Conservation (phyloP, 2,888 invertebrate species). For the Cyclophora albipunctata region DNA sequence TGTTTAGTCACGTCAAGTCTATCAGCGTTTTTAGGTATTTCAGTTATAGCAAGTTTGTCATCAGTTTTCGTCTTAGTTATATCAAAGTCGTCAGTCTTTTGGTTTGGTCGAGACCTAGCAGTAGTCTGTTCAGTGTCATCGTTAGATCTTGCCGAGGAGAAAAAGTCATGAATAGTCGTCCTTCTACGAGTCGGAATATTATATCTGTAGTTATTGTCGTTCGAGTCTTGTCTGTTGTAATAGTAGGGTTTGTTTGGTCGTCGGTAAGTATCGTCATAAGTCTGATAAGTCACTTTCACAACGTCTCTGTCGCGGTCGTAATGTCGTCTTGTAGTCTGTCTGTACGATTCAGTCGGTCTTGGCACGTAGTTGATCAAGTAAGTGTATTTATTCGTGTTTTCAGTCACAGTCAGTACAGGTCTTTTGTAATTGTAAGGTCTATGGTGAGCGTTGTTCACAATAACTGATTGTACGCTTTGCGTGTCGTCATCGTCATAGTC, state of each 20-base stretch:
- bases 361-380: slow-evolving; percentile 73
- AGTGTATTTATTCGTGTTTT: slow-evolving; percentile 66
- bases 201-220: slow-evolving; percentile 41
- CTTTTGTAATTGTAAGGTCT: slow-evolving; percentile 48
- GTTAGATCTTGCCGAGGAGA: slow-evolving; percentile 59
- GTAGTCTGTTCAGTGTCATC: slow-evolving; percentile 33
- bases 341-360: slow-evolving; percentile 63
- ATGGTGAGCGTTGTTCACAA: slow-evolving; percentile 56
- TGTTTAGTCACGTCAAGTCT: slow-evolving; percentile 12
- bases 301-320: slow-evolving; percentile 57
- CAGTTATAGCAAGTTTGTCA: slow-evolving; percentile 17
- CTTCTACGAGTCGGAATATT: slow-evolving; percentile 39
- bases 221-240: slow-evolving; percentile 42
- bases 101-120: slow-evolving; percentile 14
- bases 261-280: slow-evolving; percentile 64
- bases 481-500: slow-evolving; percentile 48
- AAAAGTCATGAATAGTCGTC: slow-evolving; percentile 29
- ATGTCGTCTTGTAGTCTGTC: slow-evolving; percentile 52
- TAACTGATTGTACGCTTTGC: slow-evolving; percentile 60
- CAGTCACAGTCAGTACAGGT: slow-evolving; percentile 65
- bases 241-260: slow-evolving; percentile 57
- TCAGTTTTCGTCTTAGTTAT: slow-evolving; percentile 13
- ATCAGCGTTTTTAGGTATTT: slow-evolving; percentile 9
- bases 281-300: slow-evolving; percentile 67
- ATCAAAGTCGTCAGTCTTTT: slow-evolving; percentile 9